Evolutionary conservation across 2,113 vertebrate genomes (phyloP).

Genomic region (Trichomycterus rosablanca): DNA sequence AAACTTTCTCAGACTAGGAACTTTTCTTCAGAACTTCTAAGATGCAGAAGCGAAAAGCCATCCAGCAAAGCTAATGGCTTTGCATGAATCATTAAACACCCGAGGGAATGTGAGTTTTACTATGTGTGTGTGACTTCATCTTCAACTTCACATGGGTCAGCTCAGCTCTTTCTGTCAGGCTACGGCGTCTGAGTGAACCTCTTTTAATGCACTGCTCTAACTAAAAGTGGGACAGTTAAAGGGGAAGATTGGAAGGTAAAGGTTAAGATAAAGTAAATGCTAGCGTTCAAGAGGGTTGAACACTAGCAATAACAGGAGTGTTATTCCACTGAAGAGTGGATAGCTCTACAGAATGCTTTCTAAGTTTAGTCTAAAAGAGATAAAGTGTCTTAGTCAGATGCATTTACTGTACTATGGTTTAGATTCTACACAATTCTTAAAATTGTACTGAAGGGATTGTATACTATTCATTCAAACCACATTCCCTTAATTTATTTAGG

Average conservation of each 20-base stretch:
- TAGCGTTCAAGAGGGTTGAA: background rate
- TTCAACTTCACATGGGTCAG: slow-evolving; percentile 16
- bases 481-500: too few species aligned
- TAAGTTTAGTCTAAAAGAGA: too few species aligned
- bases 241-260: background rate
- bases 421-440: too few species aligned
- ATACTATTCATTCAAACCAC: too few species aligned
- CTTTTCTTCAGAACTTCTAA: slow-evolving; percentile 17
- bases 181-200: slow-evolving; percentile 32
- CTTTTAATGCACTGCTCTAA: slow-evolving; percentile 8
- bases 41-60: slow-evolving; percentile 20
- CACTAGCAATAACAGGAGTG: too few species aligned
- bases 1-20: slow-evolving; percentile 2
- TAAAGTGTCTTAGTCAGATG: too few species aligned
- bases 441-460: too few species aligned
- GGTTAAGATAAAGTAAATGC: slow-evolving; percentile 17
- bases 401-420: too few species aligned
- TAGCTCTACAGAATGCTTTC: too few species aligned
- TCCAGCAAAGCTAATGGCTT: slow-evolving; percentile 38
- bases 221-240: slow-evolving; percentile 17
- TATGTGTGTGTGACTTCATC: slow-evolving; percentile 38
- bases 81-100: slow-evolving; percentile 48
- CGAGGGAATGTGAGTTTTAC: slow-evolving; percentile 32
- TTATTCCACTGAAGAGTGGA: too few species aligned
- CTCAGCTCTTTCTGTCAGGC: slow-evolving; percentile 26